Conservation (phyloP, 2,888 invertebrate genomes). For the Lithosia quadra region DNA sequence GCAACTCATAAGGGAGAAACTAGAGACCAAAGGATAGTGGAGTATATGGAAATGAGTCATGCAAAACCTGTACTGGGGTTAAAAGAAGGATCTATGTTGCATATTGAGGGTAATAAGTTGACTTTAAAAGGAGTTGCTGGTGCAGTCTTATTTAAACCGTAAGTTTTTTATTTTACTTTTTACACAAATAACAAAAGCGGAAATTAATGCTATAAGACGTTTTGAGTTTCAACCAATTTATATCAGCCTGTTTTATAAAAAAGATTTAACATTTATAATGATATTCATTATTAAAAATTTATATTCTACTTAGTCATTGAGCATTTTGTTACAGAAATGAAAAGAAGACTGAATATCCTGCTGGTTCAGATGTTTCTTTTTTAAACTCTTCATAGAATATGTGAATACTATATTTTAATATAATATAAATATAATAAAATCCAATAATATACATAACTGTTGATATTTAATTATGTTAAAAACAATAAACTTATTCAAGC, state of each 20-base stretch:
- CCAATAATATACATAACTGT: conserved; percentile 17
- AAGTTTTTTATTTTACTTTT: conserved; percentile 20
- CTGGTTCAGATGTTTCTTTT: conserved; percentile 88
- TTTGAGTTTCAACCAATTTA: no score
- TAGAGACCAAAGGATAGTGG: conserved; percentile 90
- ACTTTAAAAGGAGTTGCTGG: conserved; percentile 88
- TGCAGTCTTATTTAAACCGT: conserved; percentile 85
- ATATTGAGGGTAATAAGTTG: conserved; percentile 87
- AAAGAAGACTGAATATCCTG: conserved; percentile 82
- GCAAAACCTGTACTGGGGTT: conserved; percentile 89
- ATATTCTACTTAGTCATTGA: background rate
- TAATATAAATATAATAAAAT: conserved; percentile 11
- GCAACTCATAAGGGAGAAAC: conserved; percentile 93
- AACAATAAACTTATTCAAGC: conserved; percentile 33
- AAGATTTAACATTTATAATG: background rate
- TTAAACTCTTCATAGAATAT: conserved; percentile 43
- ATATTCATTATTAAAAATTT: background rate
- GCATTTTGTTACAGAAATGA: conserved; percentile 79
- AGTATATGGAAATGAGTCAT: conserved; percentile 88
- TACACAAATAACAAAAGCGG: no score
- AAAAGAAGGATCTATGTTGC: conserved; percentile 90
- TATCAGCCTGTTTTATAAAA: background rate
- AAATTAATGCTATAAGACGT: no score
- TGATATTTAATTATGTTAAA: conserved; percentile 25
- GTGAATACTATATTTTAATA: background rate